Evolutionary conservation across 2,888 invertebrate species (phyloP).

Genomic region (Spatulosminthurus flaviceps): DNA sequence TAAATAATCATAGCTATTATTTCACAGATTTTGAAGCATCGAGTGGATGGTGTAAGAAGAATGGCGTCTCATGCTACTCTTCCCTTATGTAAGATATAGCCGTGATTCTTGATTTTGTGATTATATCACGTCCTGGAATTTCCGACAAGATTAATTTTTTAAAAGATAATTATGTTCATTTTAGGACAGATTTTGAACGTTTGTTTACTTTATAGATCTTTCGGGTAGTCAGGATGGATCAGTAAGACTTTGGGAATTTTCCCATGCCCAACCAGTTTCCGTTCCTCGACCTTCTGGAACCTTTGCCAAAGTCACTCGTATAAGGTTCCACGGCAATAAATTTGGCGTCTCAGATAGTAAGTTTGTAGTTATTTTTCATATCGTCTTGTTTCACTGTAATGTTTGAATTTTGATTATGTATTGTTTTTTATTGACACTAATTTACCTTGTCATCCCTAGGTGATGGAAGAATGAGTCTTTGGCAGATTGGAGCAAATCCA

Average conservation of each 20-base stretch:
- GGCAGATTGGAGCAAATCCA: constrained; percentile 83
- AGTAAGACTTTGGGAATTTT: constrained; percentile 98
- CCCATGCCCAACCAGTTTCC: constrained; percentile 88
- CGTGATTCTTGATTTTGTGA: no score
- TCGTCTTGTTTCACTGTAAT: not conserved
- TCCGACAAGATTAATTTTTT: no score
- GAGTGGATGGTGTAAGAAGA: constrained; percentile 91
- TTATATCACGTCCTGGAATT: no score
- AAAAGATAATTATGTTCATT: no score
- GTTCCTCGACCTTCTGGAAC: constrained; percentile 92
- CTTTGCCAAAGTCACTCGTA: constrained; percentile 93
- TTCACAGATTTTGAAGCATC: constrained; percentile 87
- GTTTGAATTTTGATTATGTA: not conserved
- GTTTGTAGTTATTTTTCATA: not conserved
- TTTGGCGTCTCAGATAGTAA: constrained; percentile 94
- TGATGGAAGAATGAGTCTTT: constrained; percentile 94
- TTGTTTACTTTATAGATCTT: constrained; percentile 72
- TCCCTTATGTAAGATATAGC: constrained; percentile 84
- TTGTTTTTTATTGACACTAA: not conserved
- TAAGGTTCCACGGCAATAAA: constrained; percentile 98
- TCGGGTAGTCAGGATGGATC: constrained; percentile 97
- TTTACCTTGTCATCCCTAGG: no score
- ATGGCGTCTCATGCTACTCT: constrained; percentile 95
- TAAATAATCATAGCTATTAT: not conserved
- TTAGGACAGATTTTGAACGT: not conserved